Conservation (phyloP, 1,140 invertebrate genomes). For the Tetramorium parvispinum region DNA sequence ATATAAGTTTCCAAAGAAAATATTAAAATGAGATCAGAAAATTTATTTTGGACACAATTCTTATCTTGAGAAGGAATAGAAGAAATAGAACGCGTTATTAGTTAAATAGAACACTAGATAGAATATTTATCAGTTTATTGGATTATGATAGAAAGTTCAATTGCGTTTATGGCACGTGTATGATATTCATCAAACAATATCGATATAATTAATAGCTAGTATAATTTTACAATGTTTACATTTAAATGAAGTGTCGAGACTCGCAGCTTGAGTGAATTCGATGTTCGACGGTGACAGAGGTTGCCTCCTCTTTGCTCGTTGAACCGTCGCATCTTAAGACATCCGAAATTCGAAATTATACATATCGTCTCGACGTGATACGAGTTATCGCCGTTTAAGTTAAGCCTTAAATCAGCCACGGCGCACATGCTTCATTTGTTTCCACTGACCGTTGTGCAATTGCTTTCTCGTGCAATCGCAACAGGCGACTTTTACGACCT, state of each 20-base stretch:
- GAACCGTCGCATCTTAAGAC: not conserved
- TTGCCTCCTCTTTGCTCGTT: not conserved
- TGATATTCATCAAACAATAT: not conserved
- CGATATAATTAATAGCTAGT: not conserved
- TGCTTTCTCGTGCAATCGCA: not conserved
- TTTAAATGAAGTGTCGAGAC: not conserved
- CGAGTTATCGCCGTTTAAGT: not conserved
- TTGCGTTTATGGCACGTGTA: too few relatives aligned
- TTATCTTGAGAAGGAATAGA: too few relatives aligned
- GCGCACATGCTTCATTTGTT: not conserved
- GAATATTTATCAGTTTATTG: constrained; percentile 2
- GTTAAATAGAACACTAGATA: not conserved
- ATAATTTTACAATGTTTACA: not conserved
- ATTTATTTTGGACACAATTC: not conserved
- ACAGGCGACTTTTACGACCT: constrained; percentile 2
- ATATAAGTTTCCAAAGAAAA: not conserved
- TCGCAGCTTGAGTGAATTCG: not conserved
- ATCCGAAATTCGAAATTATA: not conserved
- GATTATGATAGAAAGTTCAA: not conserved
- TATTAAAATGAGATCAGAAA: not conserved
- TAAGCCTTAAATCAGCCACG: not conserved
- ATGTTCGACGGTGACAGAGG: not conserved
- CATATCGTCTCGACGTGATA: not conserved
- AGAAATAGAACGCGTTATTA: too few relatives aligned
- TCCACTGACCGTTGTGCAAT: not conserved